Base-by-base conservation (phyloP, 2,113 vertebrate genomes). In the Phyllopteryx taeniolatus region DNA sequence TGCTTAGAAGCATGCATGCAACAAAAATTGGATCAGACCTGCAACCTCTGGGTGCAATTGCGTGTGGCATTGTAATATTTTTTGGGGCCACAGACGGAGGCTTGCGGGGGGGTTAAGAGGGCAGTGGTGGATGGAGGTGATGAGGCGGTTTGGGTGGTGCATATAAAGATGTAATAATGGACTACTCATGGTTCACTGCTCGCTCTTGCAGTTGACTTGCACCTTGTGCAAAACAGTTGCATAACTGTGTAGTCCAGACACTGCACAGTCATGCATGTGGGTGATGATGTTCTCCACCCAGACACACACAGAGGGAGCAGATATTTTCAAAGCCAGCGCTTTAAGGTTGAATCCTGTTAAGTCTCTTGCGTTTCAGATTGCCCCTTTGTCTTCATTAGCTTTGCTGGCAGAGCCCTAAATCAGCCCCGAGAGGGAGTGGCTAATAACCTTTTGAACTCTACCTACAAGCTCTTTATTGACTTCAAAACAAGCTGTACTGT, bases 381-480 rank as follows among this genome's bases (percentile, higher is more conserved):
- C 59, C 81, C 46, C 68, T 86, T 77, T 31, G 71, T 83, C 79
- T 83, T 86, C 74, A 83, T 86, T 69, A 81, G 64, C 73, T 66
- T 22, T 68, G 59, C 61, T 4, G n/a, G n/a, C 33, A 72, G 51
- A 62, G 71, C 70, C 56, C 44, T 70, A 70, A 79, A 81, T 71
- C 65, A 82, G 64, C 47, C 65, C 46, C 66, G 60, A 14, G 22
- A 63, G 72, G 75, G 72, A 53, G 64, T 65, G 74, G 70, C 65
- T 68, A 81, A 84, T 88, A 83, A 84, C 85, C 83, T 80, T 78
- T 79, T 83, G 77, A 87, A 72, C 86, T 65, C 67, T 69, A 46
- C 65, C 46, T 75, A 78, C 64, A 72, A 66, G 67, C 72, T 72
- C 65, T 75, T 79, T 82, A 80, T 83, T 85, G 70, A 82, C 51